A percentile compares a stretch with the other conserved stretches of the same genome.
These are phyloP conservation scores for Hypothenemus hampei DNA, from an alignment of 1,140 invertebrate genomes.

Conservation along the genomic window DNA sequence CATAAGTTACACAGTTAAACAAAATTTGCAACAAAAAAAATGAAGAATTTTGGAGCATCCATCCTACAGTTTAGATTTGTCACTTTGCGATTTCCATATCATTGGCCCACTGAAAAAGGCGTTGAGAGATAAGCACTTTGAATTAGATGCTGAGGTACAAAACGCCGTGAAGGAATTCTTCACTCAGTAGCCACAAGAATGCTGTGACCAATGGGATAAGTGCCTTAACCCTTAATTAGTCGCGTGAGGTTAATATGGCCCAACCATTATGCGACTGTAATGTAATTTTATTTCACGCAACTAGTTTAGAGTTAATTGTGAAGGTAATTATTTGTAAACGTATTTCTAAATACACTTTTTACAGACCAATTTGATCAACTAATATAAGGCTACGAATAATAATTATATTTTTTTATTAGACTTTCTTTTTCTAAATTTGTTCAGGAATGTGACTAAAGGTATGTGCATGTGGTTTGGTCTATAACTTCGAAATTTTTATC, in stretches of 20 bases:
- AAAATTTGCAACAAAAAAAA: background rate
- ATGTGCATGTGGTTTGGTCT: slow-evolving; percentile 11
- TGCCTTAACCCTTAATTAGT: too few relatives aligned
- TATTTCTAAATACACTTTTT: too few relatives aligned
- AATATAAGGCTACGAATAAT: too few relatives aligned
- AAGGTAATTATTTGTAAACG: too few relatives aligned
- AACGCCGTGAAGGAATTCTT: slow-evolving; percentile 1
- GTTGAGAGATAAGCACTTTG: background rate
- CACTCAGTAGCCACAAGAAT: background rate
- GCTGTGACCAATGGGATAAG: background rate
- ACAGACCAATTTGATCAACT: too few relatives aligned
- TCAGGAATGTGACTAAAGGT: slow-evolving; percentile 21
- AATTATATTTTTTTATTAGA: too few relatives aligned
- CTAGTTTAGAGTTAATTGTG: too few relatives aligned
- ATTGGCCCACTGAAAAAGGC: slow-evolving; percentile 25
- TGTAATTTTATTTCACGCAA: too few relatives aligned
- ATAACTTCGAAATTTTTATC: slow-evolving; percentile 4
- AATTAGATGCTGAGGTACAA: background rate
- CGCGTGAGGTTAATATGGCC: too few relatives aligned
- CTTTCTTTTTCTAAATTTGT: too few relatives aligned
- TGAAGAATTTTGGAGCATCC: slow-evolving; percentile 34
- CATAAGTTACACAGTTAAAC: background rate
- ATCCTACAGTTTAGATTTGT: slow-evolving; percentile 34
- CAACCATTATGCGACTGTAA: too few relatives aligned
- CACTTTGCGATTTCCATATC: slow-evolving; percentile 32